These are phyloP conservation scores for Drosophila buzzatii DNA, from an alignment of 2,888 invertebrate genomes.

Conservation along the genomic window DNA sequence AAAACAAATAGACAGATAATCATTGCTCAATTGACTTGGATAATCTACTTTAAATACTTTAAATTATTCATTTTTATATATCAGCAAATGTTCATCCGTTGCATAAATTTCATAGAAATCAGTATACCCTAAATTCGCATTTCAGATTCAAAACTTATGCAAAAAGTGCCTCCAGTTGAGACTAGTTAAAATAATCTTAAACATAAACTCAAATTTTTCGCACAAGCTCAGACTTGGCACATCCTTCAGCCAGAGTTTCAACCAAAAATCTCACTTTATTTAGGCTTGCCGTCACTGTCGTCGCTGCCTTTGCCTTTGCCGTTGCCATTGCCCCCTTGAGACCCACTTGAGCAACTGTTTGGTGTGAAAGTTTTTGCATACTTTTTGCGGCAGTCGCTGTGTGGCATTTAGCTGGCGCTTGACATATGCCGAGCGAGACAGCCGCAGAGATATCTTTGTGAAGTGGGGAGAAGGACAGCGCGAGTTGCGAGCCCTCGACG, in stretches of 20 bases:
- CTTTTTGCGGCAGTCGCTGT: conserved; percentile 25
- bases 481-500: conserved; percentile 34
- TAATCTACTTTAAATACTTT: too few species aligned
- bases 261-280: background rate
- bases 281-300: conserved; percentile 4
- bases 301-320: background rate
- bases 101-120: background rate
- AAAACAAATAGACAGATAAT: too few species aligned
- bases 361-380: conserved; percentile 50
- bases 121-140: background rate
- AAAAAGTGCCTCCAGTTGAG: background rate
- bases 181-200: conserved; percentile 2
- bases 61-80: too few species aligned
- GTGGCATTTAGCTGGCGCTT: conserved; percentile 64
- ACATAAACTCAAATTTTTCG: conserved; percentile 1
- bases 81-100: too few species aligned
- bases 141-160: background rate
- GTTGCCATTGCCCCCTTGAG: conserved; percentile 6
- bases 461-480: background rate
- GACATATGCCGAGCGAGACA: conserved; percentile 37
- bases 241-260: background rate
- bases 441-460: background rate
- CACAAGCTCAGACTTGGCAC: background rate
- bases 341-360: conserved; percentile 26
- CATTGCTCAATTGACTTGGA: too few species aligned